Conservation (phyloP, 2,797 vertebrate species). For the Oophaga sylvatica region DNA sequence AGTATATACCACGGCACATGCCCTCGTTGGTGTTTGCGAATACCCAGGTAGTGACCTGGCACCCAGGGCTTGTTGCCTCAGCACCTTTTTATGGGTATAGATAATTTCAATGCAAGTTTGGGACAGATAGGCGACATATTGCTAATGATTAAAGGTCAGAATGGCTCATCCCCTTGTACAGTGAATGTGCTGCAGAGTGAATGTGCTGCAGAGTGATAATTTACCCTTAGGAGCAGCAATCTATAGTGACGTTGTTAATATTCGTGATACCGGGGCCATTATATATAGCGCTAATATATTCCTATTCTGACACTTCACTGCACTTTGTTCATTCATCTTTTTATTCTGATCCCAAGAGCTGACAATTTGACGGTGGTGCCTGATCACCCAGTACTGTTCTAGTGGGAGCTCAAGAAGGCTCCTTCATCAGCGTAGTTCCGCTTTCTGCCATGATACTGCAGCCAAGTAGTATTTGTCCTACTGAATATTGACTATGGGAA, state of each 20-base stretch:
- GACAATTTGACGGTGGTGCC: not conserved
- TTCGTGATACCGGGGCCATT: constrained; percentile 3
- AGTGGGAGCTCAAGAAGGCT: not conserved
- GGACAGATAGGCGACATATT: not conserved
- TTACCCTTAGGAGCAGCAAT: not conserved
- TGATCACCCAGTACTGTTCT: not conserved
- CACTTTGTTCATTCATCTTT: constrained; percentile 7
- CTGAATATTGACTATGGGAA: not conserved
- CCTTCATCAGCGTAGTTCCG: not conserved
- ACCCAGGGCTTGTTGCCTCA: not conserved
- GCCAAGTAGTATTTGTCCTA: constrained; percentile 16
- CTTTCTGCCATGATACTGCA: not conserved
- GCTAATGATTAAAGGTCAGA: not conserved
- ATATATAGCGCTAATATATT: not conserved
- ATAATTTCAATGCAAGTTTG: not conserved
- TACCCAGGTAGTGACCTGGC: not conserved
- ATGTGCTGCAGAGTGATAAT: not conserved
- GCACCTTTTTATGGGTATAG: not conserved
- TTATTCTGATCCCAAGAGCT: constrained; percentile 15
- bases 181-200: not conserved
- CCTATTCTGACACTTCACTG: constrained; percentile 3
- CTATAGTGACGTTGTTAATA: not conserved
- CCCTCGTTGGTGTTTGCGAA: not conserved
- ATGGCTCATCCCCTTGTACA: not conserved
- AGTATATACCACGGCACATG: not conserved